These are phyloP conservation scores for Leucophenga varia DNA, from an alignment of 1,140 invertebrate species.

Conservation along the genomic window DNA sequence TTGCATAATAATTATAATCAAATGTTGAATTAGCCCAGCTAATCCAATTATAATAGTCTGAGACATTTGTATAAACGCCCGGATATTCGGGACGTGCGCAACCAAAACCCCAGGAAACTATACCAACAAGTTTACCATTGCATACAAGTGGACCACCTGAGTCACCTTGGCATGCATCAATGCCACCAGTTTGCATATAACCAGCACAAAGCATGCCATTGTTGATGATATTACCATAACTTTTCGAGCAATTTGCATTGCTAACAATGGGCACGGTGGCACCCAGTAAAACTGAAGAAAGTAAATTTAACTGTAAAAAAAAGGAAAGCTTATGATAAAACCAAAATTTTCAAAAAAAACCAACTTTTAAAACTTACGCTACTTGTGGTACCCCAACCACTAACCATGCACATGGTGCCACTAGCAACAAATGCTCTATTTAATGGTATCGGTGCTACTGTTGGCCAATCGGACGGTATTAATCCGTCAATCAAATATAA, in stretches of 20 bases:
- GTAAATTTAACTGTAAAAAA: constrained; percentile 4
- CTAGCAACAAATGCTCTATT: background rate
- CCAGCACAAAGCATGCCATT: constrained; percentile 32
- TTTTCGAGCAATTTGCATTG: constrained; percentile 10
- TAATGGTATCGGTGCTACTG: constrained; percentile 18
- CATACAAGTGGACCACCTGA: constrained; percentile 48
- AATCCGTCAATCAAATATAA: constrained; percentile 39
- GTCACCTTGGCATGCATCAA: constrained; percentile 51
- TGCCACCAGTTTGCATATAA: constrained; percentile 19
- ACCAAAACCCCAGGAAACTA: constrained; percentile 63
- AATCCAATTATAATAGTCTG: constrained; percentile 61
- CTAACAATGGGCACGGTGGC: constrained; percentile 19
- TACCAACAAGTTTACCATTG: constrained; percentile 51
- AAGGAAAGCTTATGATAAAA: background rate
- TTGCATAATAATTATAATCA: constrained; percentile 26
- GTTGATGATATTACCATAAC: constrained; percentile 11
- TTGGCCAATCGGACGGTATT: constrained; percentile 22
- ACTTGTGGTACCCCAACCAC: constrained; percentile 36
- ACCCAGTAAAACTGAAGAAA: constrained; percentile 19
- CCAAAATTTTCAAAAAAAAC: no score
- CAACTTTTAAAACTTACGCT: background rate
- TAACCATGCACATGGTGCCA: constrained; percentile 21
- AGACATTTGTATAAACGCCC: constrained; percentile 68
- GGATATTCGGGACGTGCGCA: constrained; percentile 61
- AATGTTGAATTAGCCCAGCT: constrained; percentile 23